A percentile compares a stretch with the other conserved stretches of the same genome.
phyloP scores from a whole-genome alignment of 1,140 invertebrate genomes.

The Trichogramma pretiosum region DNA sequence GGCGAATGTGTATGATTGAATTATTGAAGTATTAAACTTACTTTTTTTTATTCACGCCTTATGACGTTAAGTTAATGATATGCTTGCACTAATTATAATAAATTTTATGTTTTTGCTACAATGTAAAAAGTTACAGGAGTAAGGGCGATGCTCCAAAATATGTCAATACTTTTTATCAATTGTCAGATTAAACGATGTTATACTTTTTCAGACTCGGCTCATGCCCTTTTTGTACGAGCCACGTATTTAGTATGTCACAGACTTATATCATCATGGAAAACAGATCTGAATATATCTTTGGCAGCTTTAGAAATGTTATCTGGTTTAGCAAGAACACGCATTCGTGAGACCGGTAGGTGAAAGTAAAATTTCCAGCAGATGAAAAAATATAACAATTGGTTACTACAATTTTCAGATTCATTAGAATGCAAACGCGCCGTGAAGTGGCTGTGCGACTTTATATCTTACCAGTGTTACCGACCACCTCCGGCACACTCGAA shows the following conservation, averaged over 20 bases:
- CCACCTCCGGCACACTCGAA: slow-evolving; percentile 93
- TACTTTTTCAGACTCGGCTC: slow-evolving; percentile 63
- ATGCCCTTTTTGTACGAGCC: slow-evolving; percentile 80
- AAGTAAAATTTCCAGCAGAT: slow-evolving; percentile 6
- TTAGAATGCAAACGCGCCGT: slow-evolving; percentile 87
- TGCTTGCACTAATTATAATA: neutral
- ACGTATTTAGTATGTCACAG: slow-evolving; percentile 90
- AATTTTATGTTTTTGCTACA: too few relatives aligned
- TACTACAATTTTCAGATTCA: slow-evolving; percentile 66
- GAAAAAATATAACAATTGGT: slow-evolving; percentile 1
- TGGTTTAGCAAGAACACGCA: slow-evolving; percentile 76
- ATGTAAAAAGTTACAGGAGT: too few relatives aligned
- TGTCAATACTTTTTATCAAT: too few relatives aligned
- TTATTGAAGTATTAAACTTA: too few relatives aligned
- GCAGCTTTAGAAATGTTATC: slow-evolving; percentile 86
- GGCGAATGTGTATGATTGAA: too few relatives aligned
- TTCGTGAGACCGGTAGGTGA: slow-evolving; percentile 67
- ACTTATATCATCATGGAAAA: slow-evolving; percentile 91
- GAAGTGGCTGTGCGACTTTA: slow-evolving; percentile 96
- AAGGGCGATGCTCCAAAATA: too few relatives aligned
- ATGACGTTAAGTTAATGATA: too few relatives aligned
- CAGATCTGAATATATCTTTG: slow-evolving; percentile 87
- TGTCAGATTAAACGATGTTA: too few relatives aligned
- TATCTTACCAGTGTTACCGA: slow-evolving; percentile 88
- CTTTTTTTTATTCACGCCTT: too few relatives aligned